Conservation (phyloP, 2,888 invertebrate genomes). For the Muscina levida region DNA sequence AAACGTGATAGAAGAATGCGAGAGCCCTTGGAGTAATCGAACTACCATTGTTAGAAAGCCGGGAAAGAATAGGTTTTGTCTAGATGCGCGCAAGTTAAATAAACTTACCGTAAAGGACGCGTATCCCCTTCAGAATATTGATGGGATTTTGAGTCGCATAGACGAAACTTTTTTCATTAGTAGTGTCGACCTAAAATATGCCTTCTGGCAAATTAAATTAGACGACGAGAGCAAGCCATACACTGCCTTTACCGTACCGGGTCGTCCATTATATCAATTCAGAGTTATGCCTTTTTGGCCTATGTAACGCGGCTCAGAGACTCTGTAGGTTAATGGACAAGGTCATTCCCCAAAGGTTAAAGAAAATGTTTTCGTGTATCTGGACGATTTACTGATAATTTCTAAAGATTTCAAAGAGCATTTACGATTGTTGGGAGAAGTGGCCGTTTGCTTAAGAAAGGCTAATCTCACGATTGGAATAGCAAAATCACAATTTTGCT, state of each 20-base stretch:
- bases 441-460: background rate
- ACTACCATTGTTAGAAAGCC: constrained; percentile 5
- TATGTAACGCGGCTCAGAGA: constrained; percentile 49
- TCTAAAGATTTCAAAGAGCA: background rate
- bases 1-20: constrained; percentile 22
- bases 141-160: background rate
- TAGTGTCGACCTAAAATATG: constrained; percentile 25
- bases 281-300: constrained; percentile 52
- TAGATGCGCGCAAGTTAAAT: background rate
- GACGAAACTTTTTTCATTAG: constrained; percentile 35
- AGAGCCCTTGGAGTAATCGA: constrained; percentile 29
- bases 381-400: constrained; percentile 1
- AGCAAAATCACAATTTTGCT: constrained; percentile 20
- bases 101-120: background rate
- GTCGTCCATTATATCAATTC: constrained; percentile 55
- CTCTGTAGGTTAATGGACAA: constrained; percentile 51
- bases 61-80: background rate
- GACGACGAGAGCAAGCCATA: no score
- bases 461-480: background rate
- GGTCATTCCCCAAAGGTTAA: constrained; percentile 4
- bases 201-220: constrained; percentile 48
- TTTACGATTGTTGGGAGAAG: background rate
- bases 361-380: constrained; percentile 9
- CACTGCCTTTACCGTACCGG: constrained; percentile 43
- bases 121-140: background rate